Evolutionary conservation across 2,797 vertebrate genomes (phyloP).

Genomic region (Hozukius guyotensis): DNA sequence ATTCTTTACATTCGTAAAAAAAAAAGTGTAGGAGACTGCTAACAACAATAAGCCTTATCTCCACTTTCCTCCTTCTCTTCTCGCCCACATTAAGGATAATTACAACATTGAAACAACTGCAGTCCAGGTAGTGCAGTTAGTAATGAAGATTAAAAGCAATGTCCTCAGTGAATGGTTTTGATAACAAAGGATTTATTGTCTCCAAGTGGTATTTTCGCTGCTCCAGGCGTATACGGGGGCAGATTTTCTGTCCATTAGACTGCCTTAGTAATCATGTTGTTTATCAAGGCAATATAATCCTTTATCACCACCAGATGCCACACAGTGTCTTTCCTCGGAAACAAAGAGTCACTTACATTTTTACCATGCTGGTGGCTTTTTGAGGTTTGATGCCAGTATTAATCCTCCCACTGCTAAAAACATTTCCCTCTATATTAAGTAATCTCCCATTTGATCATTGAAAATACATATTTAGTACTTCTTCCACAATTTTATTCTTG

Average conservation of each 20-base stretch:
- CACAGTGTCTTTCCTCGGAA: constrained; percentile 13
- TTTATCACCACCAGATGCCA: constrained; percentile 54
- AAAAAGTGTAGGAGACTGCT: not conserved
- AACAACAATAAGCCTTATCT: not conserved
- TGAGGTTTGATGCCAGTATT: not conserved
- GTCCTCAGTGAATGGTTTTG: not conserved
- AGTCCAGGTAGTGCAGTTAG: not conserved
- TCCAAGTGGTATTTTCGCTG: constrained; percentile 13
- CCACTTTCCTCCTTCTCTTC: not conserved
- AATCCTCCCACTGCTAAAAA: not conserved
- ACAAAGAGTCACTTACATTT: constrained; percentile 29
- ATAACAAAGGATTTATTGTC: constrained; percentile 51
- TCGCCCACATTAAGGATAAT: not conserved
- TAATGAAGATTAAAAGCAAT: constrained; percentile 10
- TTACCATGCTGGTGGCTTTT: not conserved
- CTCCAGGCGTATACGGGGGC: not conserved
- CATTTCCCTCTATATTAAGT: not conserved
- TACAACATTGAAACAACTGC: not conserved
- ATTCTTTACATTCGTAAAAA: not conserved
- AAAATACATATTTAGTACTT: not conserved
- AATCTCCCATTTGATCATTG: not conserved
- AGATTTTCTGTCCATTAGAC: constrained; percentile 61
- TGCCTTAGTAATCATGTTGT: constrained; percentile 47
- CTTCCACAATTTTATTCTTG: not conserved
- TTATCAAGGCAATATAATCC: constrained; percentile 58